Percentiles rank a stretch among this genome's conserved stretches.
Evolutionary conservation across 1,140 invertebrate genomes (phyloP).

Genomic region (Bilobella aurantiaca): DNA sequence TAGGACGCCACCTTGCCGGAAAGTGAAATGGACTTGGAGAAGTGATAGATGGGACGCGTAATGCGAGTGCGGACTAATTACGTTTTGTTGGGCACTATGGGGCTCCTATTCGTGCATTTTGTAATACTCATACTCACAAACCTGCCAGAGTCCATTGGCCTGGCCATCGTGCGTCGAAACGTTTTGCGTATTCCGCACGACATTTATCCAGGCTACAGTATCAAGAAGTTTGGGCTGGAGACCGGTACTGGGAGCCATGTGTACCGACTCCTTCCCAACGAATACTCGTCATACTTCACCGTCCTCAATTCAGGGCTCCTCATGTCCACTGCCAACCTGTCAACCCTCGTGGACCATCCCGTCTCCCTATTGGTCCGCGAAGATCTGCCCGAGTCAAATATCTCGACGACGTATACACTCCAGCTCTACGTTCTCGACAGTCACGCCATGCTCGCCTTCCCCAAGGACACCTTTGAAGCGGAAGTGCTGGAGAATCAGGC

Average conservation of each 20-base stretch:
- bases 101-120: neutral
- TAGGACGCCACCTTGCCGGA: neutral
- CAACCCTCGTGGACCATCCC: conserved; percentile 63
- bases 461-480: conserved; percentile 52
- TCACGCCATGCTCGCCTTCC: conserved; percentile 64
- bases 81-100: neutral
- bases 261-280: conserved; percentile 60
- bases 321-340: conserved; percentile 75
- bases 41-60: too few species aligned
- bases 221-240: conserved; percentile 53
- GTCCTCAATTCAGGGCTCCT: conserved; percentile 75
- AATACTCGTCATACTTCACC: conserved; percentile 69
- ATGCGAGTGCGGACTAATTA: neutral
- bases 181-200: conserved; percentile 52
- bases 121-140: neutral
- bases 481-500: conserved; percentile 61
- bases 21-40: neutral
- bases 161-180: conserved; percentile 35
- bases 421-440: conserved; percentile 72
- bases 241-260: conserved; percentile 42
- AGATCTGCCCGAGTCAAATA: conserved; percentile 54
- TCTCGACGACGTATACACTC: conserved; percentile 64
- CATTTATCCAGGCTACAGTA: conserved; percentile 69
- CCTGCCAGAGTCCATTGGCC: neutral
- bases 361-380: conserved; percentile 69